Base-by-base conservation (phyloP, 2,797 vertebrate species). In the Micropoecilia bifurca region DNA sequence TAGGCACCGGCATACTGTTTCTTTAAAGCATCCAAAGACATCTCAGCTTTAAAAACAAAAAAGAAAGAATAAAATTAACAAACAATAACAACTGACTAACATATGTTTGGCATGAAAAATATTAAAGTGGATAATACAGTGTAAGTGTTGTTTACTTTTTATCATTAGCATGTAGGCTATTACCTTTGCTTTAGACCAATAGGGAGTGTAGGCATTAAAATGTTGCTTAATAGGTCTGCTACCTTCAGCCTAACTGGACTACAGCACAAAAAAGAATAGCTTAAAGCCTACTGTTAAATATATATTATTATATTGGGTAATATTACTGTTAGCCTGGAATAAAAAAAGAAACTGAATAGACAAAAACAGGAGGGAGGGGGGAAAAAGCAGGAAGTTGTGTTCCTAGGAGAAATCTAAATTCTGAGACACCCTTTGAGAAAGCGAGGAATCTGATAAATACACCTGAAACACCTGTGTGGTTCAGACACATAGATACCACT, bases 1-100 rank as follows among this genome's bases (percentile, higher is more conserved):
- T 99, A 99, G 80, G 98, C 98, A 10, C 98, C 98, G 83, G 98
- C 97, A 22, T 99, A 99, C 87, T 97, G 96, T 93, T 98, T 98
- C 76, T 97, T 85, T 93, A 99, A 88, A 73, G 97, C 95, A 84
- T 97, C 96, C 86, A 99, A 89, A 61, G 98, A 97, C 90, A 98
- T 89, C 89, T 99, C 98, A 90, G 98, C 98, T 99, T 74, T 75
- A 92, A 36, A 20, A 75, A 79, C 80, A 0, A 71, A n/a, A 79
- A 45, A 81, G 50, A 1, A 14, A n/a, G 80, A 47, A 83, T 53
- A 1, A 14, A 76, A 1, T 41, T 59, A 2, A 61, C 18, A 74
- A 59, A 61, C 8, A 10, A 4, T 0, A 30, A 2, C 18, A 63
- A 75, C 33, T 9, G 10, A 9, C 43, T 6, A 30, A 22, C 18